Conservation (phyloP, 1,140 invertebrate species). For the Drosophila trapezifrons region DNA sequence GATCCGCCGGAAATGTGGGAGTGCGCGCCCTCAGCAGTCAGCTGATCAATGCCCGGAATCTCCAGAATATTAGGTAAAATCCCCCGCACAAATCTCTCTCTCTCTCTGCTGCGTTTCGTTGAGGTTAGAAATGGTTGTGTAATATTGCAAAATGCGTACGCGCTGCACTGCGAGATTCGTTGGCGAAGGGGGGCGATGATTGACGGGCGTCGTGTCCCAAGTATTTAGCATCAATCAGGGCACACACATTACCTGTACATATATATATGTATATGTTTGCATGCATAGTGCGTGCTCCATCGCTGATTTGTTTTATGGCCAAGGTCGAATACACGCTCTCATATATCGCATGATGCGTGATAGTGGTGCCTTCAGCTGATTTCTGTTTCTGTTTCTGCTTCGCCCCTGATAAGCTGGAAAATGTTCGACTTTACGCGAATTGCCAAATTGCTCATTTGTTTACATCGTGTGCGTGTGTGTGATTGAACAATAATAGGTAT, state of each 20-base stretch:
- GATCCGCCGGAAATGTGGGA: constrained; percentile 38
- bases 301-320: constrained; percentile 46
- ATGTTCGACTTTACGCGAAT: constrained; percentile 5
- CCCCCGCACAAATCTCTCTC: not conserved
- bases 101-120: constrained; percentile 30
- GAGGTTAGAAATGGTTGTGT: constrained; percentile 82
- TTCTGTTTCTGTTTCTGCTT: constrained; percentile 4
- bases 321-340: constrained; percentile 46
- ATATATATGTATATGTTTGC: constrained; percentile 7
- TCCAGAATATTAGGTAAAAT: constrained; percentile 67
- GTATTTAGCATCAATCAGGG: constrained; percentile 36
- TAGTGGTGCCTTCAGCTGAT: constrained; percentile 30
- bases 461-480: constrained; percentile 46
- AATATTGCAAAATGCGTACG: constrained; percentile 72
- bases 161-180: constrained; percentile 33
- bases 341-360: constrained; percentile 68
- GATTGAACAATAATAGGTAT: constrained; percentile 10
- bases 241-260: not conserved
- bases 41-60: constrained; percentile 41
- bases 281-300: constrained; percentile 42
- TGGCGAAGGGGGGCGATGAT: constrained; percentile 20
- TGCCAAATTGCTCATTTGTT: constrained; percentile 46
- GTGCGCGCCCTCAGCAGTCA: constrained; percentile 63
- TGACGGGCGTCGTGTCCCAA: constrained; percentile 30
- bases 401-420: constrained; percentile 62